Conservation (phyloP, 53 echinoderm and acorn worm species). For the Crossaster papposus region DNA sequence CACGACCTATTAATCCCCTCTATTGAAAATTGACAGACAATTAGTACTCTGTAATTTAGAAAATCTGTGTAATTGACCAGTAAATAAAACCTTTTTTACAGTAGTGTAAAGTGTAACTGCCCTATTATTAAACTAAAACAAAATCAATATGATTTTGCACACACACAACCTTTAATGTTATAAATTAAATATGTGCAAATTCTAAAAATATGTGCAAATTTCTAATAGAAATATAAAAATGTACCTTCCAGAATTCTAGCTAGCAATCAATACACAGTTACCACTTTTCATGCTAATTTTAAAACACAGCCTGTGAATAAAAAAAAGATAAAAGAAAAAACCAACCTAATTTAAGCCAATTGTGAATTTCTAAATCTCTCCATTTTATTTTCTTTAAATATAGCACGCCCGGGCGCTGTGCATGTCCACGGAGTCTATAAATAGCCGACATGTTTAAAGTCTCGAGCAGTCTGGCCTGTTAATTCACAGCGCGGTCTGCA, state of each 20-base stretch:
- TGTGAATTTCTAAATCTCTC: background rate
- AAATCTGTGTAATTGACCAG: background rate
- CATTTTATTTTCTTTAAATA: background rate
- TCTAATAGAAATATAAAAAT: no score
- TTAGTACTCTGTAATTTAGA: background rate
- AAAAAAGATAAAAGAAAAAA: no score
- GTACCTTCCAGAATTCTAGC: no score
- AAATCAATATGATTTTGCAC: no score
- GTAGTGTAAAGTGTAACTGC: background rate
- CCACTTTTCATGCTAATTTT: background rate
- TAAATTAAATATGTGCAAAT: no score
- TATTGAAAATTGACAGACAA: background rate
- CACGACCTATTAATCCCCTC: background rate
- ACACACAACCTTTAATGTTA: no score
- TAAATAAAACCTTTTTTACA: no score
- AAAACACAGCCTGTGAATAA: background rate
- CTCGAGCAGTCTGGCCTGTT: slow-evolving; percentile 35
- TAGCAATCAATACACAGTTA: background rate
- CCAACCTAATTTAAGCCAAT: background rate
- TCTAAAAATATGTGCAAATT: no score
- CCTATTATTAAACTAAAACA: background rate
- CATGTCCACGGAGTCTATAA: slow-evolving; percentile 25
- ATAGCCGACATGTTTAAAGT: slow-evolving; percentile 49
- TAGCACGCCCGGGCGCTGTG: background rate
- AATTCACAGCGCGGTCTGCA: slow-evolving; percentile 27